These are phyloP conservation scores for Dexiosoma caninum DNA, from an alignment of 2,888 invertebrate species.

Conservation along the genomic window DNA sequence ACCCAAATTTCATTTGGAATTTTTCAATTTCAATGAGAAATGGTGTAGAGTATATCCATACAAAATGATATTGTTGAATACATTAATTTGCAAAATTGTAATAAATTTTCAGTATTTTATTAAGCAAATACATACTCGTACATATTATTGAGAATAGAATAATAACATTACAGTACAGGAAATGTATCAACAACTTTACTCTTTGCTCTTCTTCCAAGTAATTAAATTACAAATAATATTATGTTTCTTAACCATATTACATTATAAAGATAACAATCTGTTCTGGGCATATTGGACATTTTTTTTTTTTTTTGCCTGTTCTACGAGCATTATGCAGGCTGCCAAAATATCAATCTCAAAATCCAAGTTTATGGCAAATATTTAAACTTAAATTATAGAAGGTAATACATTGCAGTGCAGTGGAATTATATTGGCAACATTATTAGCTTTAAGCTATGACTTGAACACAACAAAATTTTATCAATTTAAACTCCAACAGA, in stretches of 20 bases:
- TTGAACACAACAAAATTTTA: constrained; percentile 45
- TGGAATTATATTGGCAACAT: not conserved
- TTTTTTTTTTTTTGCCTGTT: not conserved
- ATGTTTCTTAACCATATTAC: not conserved
- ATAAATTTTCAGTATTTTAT: too few relatives aligned
- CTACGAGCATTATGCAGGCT: not conserved
- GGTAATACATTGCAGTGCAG: constrained; percentile 18
- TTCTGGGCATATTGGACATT: not conserved
- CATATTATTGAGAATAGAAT: too few relatives aligned
- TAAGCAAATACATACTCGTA: too few relatives aligned
- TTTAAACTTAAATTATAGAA: not conserved
- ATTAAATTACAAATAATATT: constrained; percentile 6
- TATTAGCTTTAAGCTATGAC: not conserved
- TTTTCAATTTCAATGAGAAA: too few relatives aligned
- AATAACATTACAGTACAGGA: not conserved
- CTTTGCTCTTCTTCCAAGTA: not conserved
- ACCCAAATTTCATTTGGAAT: too few relatives aligned
- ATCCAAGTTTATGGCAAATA: constrained; percentile 13
- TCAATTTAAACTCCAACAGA: constrained; percentile 41
- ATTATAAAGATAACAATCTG: not conserved
- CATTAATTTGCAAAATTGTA: too few relatives aligned
- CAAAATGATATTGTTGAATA: too few relatives aligned
- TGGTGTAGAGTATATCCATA: too few relatives aligned
- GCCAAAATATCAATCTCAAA: constrained; percentile 24
- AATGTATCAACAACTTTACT: not conserved